Evolutionary conservation across 2,888 invertebrate genomes (phyloP), one percentile per base, ranked within the genome.

Genomic region (Pristionchus arcanus): DNA sequence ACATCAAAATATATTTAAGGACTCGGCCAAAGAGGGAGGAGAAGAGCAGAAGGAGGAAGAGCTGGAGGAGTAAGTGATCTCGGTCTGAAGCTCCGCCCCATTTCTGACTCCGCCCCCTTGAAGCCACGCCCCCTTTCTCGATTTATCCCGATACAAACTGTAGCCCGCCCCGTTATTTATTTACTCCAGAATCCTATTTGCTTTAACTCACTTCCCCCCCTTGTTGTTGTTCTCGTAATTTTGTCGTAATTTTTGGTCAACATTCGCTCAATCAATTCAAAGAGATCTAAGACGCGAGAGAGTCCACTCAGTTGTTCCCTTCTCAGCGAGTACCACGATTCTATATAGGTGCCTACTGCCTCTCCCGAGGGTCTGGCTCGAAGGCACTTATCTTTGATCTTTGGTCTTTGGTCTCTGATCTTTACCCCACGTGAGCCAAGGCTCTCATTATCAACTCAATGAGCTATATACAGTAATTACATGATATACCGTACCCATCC

Each of bases 131-230:
- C n/a, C n/a, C 42, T 49, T 49, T 21, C 37, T 37, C 37, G 34
- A 37, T 49, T 49, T 34, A 74, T 81, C 31, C 77, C 77, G 81
- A 53, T 81, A 53, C 49, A 28, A 74, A 49, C 81, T 81, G 21
- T 9, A 1, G 25, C 49, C n/a, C 42, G 42, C 49, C 81, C 81
- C 53, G 81, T 81, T 49, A 81, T 81, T 81, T 11, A n/a, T 7
- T 34, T 68, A 16, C 25, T 37, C 53, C n/a, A 3, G 25, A 13
- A 28, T 15, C 63, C 28, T 53, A 81, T 81, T 81, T 13, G 81
- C 81, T 81, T 81, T 81, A 81, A n/a, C 28, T 49, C 81, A 49
- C 42, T 81, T 49, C 21, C 53, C 28, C 13, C 42, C n/a, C 3
- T 7, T 63, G 37, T 49, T 16, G 81, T 81, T 81, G 81, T 81